Percentiles rank a stretch among this genome's conserved stretches.
phyloP scores from a whole-genome alignment of 2,113 vertebrate species.

The Stomatorhinus ivindoensis region DNA sequence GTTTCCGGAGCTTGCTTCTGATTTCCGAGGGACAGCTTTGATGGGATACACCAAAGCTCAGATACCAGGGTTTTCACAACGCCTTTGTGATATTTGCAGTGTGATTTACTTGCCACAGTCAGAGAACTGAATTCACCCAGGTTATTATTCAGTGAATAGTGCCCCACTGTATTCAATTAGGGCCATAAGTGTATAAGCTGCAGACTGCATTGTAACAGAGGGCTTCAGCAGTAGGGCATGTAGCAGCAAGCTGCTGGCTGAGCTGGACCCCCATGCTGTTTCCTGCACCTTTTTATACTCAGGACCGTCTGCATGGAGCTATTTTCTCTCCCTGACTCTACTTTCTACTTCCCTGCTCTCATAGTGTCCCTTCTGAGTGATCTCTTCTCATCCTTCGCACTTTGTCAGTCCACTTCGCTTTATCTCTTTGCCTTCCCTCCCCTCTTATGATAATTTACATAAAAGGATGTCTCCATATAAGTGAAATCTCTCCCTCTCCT shows the following conservation, averaged over 20 bases:
- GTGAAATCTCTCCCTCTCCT: constrained; percentile 19
- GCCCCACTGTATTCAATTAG: not conserved
- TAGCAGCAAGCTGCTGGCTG: not conserved
- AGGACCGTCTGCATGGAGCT: not conserved
- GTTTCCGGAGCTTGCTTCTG: not conserved
- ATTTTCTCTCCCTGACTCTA: not conserved
- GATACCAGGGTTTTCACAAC: not conserved
- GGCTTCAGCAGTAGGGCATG: not conserved
- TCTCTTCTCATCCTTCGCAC: not conserved
- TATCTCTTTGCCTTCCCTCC: not conserved
- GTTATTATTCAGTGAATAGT: not conserved
- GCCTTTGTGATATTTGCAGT: not conserved
- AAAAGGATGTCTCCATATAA: not conserved
- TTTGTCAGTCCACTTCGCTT: not conserved
- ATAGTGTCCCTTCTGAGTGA: not conserved
- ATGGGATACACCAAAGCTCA: not conserved
- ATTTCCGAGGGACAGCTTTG: not conserved
- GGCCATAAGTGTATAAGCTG: not conserved
- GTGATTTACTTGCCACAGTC: not conserved
- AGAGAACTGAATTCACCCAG: not conserved
- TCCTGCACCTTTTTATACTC: not conserved
- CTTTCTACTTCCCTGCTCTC: not conserved
- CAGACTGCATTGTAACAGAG: not conserved
- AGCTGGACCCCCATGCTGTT: not conserved
- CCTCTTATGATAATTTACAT: not conserved